These are phyloP conservation scores for Acanthosepion esculentum DNA, from an alignment of 2,888 invertebrate genomes.

Conservation along the genomic window DNA sequence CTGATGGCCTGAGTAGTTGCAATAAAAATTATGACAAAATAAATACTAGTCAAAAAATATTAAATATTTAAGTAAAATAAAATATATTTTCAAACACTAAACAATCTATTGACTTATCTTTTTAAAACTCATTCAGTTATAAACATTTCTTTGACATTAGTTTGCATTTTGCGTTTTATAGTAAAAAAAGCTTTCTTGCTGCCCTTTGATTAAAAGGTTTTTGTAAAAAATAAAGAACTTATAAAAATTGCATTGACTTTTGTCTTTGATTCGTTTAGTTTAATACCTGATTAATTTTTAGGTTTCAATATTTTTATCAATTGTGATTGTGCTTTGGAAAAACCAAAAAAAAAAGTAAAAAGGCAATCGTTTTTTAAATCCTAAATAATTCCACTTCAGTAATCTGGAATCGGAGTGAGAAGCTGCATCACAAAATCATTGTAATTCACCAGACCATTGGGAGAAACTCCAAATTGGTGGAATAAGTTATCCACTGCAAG, in stretches of 20 bases:
- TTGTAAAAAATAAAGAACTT: background rate
- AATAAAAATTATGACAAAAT: no score
- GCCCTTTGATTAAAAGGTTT: background rate
- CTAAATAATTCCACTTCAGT: constrained; percentile 53
- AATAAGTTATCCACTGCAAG: constrained; percentile 59
- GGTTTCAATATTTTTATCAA: background rate
- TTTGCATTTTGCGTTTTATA: background rate
- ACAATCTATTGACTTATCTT: background rate
- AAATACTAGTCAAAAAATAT: no score
- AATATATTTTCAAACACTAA: background rate
- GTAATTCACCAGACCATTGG: constrained; percentile 59
- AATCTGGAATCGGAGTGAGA: constrained; percentile 63
- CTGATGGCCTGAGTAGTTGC: no score
- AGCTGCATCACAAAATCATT: constrained; percentile 60
- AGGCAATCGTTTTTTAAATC: background rate
- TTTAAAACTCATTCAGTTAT: background rate
- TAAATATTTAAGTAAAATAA: no score
- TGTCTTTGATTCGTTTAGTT: background rate
- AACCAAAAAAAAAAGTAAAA: background rate
- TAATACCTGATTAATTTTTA: background rate
- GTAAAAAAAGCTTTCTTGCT: background rate
- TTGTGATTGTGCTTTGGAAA: background rate
- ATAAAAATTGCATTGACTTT: background rate
- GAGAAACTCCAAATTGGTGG: constrained; percentile 56
- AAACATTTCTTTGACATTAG: background rate